Conservation (phyloP, 2,113 vertebrate species). For the Cnemophilus loriae region DNA sequence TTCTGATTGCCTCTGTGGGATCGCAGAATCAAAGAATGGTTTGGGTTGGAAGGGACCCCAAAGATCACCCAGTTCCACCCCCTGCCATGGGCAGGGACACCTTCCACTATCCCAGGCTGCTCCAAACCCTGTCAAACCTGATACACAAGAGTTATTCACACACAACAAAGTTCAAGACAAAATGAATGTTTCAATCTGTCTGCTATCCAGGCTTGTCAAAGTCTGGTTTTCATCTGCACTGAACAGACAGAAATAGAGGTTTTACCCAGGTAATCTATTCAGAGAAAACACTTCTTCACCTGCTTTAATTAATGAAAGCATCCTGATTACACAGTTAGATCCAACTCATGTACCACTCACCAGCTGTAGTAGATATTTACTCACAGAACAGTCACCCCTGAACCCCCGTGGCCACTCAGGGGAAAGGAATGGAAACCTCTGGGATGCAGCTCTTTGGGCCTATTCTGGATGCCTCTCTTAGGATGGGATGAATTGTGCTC, state of each 20-base stretch:
- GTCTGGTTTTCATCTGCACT: neutral
- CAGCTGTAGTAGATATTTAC: fast-evolving
- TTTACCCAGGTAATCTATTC: neutral
- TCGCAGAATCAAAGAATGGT: neutral
- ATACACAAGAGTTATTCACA: neutral
- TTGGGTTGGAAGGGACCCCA: neutral
- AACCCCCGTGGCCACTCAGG: too few relatives aligned
- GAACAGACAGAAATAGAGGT: neutral
- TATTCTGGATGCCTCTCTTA: neutral
- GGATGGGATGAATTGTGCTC: neutral
- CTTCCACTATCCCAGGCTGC: neutral
- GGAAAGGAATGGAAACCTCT: neutral
- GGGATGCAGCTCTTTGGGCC: neutral
- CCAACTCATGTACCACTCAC: neutral
- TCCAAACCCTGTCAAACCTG: neutral
- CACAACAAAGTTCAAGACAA: neutral
- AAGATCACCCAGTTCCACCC: neutral
- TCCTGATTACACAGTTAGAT: neutral
- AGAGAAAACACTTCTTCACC: fast-evolving
- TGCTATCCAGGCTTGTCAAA: neutral
- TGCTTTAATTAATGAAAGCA: neutral
- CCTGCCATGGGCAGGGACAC: neutral
- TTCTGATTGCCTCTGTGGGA: neutral
- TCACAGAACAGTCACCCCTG: fast-evolving
- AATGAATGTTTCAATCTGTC: neutral